Conservation (phyloP, 2,797 vertebrate genomes). For the Melanotaenia trifasciata region DNA sequence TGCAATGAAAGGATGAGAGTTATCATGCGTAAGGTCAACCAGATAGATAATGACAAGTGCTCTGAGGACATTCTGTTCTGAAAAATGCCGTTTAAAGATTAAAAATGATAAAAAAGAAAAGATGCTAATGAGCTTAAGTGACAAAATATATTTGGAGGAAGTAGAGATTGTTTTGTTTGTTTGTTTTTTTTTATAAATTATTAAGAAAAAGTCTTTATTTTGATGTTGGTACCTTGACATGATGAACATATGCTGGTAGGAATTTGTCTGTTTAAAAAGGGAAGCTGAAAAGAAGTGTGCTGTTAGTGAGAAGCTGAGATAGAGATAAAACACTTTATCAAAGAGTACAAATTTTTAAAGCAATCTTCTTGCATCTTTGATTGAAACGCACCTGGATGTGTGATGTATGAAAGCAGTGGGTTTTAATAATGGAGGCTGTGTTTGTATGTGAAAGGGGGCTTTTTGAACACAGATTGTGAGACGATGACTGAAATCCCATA, state of each 20-base stretch:
- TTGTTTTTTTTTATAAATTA: not conserved
- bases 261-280: not conserved
- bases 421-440: not conserved
- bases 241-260: not conserved
- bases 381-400: constrained; percentile 16
- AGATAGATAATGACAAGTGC: not conserved
- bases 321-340: not conserved
- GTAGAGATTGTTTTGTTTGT: not conserved
- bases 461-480: not conserved
- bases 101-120: not conserved
- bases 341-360: not conserved
- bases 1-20: not conserved
- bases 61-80: not conserved
- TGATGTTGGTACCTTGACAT: not conserved
- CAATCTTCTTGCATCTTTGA: not conserved
- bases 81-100: not conserved
- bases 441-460: constrained; percentile 11
- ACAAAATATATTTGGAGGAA: not conserved
- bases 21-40: not conserved
- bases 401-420: not conserved
- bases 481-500: not conserved
- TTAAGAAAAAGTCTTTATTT: not conserved
- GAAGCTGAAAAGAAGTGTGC: not conserved
- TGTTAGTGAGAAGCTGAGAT: not conserved
- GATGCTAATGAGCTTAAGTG: not conserved